Percentiles rank a stretch among this genome's conserved stretches.
phyloP scores from a whole-genome alignment of 1,140 invertebrate genomes.

The Aphidius ervi region DNA sequence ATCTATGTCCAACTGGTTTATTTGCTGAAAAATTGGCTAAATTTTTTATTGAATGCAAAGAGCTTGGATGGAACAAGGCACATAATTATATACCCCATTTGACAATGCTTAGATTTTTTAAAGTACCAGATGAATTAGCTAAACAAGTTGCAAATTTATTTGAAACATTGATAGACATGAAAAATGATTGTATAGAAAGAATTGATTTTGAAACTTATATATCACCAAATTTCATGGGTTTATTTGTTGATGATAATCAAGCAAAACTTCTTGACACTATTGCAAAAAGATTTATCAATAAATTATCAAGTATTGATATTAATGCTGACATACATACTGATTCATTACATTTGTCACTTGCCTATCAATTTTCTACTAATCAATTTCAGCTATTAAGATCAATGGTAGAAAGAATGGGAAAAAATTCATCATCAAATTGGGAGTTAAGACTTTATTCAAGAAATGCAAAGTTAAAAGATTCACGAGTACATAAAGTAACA shows the following conservation, averaged over 20 bases:
- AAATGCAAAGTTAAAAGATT: slow-evolving; percentile 67
- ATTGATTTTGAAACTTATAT: slow-evolving; percentile 75
- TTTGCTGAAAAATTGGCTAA: slow-evolving; percentile 66
- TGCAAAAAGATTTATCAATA: slow-evolving; percentile 71
- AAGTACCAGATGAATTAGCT: slow-evolving; percentile 71
- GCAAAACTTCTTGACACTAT: slow-evolving; percentile 71
- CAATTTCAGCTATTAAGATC: slow-evolving; percentile 69
- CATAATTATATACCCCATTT: slow-evolving; percentile 87
- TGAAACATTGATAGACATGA: slow-evolving; percentile 62
- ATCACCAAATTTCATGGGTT: slow-evolving; percentile 81
- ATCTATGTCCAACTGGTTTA: slow-evolving; percentile 76
- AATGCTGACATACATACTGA: slow-evolving; percentile 70
- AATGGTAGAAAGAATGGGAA: slow-evolving; percentile 68
- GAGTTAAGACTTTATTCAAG: slow-evolving; percentile 82
- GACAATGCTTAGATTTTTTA: slow-evolving; percentile 83
- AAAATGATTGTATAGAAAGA: slow-evolving; percentile 59
- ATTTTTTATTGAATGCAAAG: slow-evolving; percentile 77
- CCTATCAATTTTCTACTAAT: slow-evolving; percentile 76
- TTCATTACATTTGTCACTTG: slow-evolving; percentile 80
- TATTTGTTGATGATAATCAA: slow-evolving; percentile 76
- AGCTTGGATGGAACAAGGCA: slow-evolving; percentile 78
- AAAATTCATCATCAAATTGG: slow-evolving; percentile 67
- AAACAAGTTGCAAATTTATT: slow-evolving; percentile 62
- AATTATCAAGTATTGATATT: slow-evolving; percentile 70
- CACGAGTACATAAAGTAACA: slow-evolving; percentile 73